phyloP scores from a whole-genome alignment of 2,113 vertebrate species.

The Cyanoliseus patagonus region DNA sequence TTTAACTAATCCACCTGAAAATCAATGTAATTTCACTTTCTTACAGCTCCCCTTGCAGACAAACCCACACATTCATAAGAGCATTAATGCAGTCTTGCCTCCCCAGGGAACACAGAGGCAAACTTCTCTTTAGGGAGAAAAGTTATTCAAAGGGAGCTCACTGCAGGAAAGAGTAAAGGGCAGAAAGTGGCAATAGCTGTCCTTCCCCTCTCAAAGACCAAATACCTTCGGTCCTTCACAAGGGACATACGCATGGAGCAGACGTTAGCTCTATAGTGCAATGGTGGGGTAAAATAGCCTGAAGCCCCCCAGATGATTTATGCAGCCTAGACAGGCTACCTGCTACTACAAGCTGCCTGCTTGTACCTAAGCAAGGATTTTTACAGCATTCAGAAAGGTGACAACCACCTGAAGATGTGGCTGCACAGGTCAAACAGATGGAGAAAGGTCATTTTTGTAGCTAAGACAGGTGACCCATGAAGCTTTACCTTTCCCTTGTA shows the following conservation, averaged over 20 bases:
- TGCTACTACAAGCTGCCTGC: neutral
- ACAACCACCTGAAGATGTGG: neutral
- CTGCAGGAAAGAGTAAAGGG: neutral
- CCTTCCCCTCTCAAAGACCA: neutral
- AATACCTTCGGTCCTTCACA: neutral
- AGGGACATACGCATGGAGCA: neutral
- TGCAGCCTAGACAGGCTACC: neutral
- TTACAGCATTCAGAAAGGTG: neutral
- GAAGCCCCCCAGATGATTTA: neutral
- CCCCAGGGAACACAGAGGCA: neutral
- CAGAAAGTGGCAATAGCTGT: neutral
- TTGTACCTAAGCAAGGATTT: neutral
- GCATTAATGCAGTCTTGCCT: neutral
- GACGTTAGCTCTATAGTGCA: neutral
- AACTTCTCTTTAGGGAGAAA: neutral
- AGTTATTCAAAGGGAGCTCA: neutral
- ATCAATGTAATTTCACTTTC: conserved; percentile 17
- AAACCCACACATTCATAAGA: neutral
- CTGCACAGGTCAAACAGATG: neutral
- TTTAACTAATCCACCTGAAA: conserved; percentile 23
- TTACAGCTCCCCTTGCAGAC: conserved; percentile 11
- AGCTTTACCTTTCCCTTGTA: conserved; percentile 95
- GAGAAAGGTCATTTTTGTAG: neutral
- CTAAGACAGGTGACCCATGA: neutral
- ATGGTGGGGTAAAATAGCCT: neutral